Evolutionary conservation across 2,113 vertebrate genomes (phyloP).

Genomic region (Mixornis gularis): DNA sequence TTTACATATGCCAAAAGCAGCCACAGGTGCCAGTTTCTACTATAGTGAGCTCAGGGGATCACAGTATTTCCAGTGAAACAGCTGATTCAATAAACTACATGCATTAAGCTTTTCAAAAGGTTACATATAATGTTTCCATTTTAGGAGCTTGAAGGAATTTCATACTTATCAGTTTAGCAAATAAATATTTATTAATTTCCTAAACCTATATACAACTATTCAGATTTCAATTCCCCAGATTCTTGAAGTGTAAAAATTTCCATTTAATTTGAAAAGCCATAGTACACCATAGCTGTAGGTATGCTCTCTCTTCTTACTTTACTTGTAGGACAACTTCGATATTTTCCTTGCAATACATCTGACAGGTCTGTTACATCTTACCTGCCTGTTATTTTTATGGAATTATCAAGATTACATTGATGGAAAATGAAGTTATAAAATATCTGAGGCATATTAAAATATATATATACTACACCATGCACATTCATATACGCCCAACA

Average conservation of each 20-base stretch:
- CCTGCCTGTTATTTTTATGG: neutral
- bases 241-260: neutral
- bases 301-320: neutral
- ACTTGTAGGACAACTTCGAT: neutral
- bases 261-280: neutral
- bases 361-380: neutral
- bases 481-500: accelerated
- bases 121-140: neutral
- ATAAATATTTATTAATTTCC: neutral
- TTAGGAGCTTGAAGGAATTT: neutral
- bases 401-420: neutral
- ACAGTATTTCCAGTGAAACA: neutral
- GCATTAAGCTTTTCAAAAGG: neutral
- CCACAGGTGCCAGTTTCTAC: neutral
- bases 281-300: neutral
- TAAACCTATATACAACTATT: neutral
- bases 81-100: neutral
- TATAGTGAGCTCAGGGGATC: neutral
- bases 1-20: neutral
- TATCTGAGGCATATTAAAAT: neutral
- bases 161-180: neutral
- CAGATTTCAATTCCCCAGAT: neutral
- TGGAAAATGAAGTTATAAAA: neutral
- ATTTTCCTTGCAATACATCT: neutral
- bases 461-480: neutral